Evolutionary conservation across 2,113 vertebrate genomes (phyloP).

Genomic region (Onychostruthus taczanowskii): DNA sequence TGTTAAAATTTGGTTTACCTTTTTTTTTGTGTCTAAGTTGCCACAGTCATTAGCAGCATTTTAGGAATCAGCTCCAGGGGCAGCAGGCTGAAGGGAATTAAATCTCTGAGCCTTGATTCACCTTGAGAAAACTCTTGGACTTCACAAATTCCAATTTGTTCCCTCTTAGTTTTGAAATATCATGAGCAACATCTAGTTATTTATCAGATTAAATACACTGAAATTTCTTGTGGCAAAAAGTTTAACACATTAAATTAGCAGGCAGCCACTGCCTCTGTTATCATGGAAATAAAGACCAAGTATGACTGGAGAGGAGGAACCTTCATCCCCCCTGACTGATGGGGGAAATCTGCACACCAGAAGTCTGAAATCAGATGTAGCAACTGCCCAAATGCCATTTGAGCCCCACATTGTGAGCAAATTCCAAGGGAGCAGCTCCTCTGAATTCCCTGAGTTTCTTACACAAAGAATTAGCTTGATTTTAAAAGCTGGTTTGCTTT

Average conservation of each 20-base stretch:
- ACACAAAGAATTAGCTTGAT: background rate
- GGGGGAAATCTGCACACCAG: background rate
- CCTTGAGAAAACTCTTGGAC: background rate
- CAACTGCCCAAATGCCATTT: background rate
- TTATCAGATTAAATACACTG: background rate
- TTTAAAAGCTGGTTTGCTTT: background rate
- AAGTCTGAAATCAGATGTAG: background rate
- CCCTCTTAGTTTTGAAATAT: background rate
- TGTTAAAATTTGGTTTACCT: slow-evolving; percentile 49
- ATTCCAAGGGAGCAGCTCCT: background rate
- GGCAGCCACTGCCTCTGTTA: background rate
- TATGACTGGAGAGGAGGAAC: background rate
- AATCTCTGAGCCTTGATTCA: background rate
- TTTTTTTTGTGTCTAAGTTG: background rate
- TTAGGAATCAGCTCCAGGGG: slow-evolving; percentile 27
- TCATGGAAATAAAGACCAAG: background rate
- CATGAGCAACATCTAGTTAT: background rate
- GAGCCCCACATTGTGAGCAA: background rate
- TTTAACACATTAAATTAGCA: background rate
- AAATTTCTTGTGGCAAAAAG: background rate
- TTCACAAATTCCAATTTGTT: background rate
- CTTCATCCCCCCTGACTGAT: background rate
- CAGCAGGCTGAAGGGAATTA: background rate
- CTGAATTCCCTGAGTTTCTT: background rate
- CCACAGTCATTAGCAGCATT: slow-evolving; percentile 40